A percentile compares a stretch with the other conserved stretches of the same genome.
Conservation (phyloP, 2,113 vertebrate genomes). For the Ochotona curzoniae region DNA sequence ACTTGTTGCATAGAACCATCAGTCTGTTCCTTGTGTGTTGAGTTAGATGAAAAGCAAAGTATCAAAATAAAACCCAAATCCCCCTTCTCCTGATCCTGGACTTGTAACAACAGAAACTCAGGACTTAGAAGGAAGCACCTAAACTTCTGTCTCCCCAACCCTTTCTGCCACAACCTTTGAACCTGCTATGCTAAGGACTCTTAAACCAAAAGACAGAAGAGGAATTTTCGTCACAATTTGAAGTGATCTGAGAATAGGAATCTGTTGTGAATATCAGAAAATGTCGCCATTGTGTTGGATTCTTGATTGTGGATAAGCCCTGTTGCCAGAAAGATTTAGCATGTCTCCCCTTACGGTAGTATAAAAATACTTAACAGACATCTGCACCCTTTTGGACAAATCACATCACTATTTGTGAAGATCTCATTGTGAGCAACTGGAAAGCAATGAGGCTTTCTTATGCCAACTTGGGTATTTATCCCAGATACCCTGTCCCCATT, state of each 20-base stretch:
- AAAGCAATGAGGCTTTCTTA: neutral
- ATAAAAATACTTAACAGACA: neutral
- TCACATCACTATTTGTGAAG: neutral
- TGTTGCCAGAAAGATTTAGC: neutral
- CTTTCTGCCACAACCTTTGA: neutral
- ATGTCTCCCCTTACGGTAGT: neutral
- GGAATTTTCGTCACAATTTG: neutral
- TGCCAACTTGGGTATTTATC: neutral
- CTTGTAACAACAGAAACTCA: neutral
- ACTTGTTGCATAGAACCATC: neutral
- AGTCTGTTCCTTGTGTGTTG: neutral
- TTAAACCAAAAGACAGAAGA: neutral
- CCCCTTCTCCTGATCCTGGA: neutral
- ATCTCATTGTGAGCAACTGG: neutral
- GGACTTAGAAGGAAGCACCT: neutral
- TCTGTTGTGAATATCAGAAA: neutral
- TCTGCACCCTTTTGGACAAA: constrained; percentile 11
- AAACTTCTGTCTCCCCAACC: neutral
- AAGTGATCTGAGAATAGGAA: neutral
- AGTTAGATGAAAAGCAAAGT: neutral
- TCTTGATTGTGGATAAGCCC: neutral
- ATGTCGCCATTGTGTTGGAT: neutral
- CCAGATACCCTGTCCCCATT: neutral
- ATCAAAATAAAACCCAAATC: neutral
- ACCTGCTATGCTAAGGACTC: neutral